These are phyloP conservation scores for Muscicapa adusta DNA, from an alignment of 2,113 vertebrate genomes.

Conservation along the genomic window DNA sequence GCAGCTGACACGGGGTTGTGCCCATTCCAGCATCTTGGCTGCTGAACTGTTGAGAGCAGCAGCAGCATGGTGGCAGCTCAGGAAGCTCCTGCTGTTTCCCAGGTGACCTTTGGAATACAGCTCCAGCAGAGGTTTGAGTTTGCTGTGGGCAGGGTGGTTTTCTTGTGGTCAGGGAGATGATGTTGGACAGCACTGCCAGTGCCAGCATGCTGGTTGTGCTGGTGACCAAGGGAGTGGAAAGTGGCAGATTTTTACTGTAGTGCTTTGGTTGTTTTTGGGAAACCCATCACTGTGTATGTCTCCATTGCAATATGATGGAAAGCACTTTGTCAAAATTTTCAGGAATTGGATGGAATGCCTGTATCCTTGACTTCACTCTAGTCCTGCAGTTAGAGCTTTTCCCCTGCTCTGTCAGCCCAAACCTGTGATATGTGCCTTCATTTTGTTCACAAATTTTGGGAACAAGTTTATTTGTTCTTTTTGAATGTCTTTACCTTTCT, in stretches of 20 bases:
- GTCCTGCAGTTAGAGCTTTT: background rate
- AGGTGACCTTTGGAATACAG: background rate
- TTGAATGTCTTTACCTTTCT: background rate
- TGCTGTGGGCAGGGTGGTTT: background rate
- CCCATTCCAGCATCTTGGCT: accelerated
- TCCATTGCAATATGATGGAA: background rate
- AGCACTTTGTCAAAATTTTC: background rate
- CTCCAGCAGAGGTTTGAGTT: background rate
- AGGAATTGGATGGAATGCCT: background rate
- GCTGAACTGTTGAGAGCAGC: background rate
- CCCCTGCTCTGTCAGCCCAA: background rate
- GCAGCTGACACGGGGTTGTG: accelerated
- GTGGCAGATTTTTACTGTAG: background rate
- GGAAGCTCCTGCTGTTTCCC: background rate
- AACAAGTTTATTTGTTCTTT: background rate
- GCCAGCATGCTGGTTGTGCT: background rate
- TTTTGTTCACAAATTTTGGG: background rate
- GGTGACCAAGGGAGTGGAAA: background rate
- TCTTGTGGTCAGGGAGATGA: background rate
- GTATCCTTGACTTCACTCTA: background rate
- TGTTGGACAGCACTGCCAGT: background rate
- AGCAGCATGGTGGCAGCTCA: background rate
- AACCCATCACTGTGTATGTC: background rate
- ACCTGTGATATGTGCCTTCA: background rate
- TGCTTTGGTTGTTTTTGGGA: background rate